These are phyloP conservation scores for Geodia barretti DNA, from an alignment of 37 sponge, comb jelly and placozoan genomes.

Conservation along the genomic window DNA sequence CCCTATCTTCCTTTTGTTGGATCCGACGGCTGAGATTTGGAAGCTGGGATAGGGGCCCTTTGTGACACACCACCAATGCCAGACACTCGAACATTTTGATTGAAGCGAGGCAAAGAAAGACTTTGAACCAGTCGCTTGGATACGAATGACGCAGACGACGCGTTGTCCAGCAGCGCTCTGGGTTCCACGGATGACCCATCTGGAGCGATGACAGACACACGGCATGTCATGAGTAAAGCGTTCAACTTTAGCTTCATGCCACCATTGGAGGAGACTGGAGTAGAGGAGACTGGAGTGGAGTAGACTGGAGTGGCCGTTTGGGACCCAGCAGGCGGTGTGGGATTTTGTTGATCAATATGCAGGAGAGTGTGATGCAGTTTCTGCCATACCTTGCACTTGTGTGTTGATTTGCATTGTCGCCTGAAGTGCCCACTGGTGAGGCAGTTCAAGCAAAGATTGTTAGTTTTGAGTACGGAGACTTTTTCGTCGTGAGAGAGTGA, in stretches of 20 bases:
- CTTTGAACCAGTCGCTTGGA: conserved; percentile 45
- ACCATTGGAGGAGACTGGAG: no score
- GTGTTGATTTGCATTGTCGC: conserved; percentile 31
- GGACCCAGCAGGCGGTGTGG: background rate
- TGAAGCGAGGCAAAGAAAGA: conserved; percentile 26
- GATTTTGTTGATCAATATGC: conserved; percentile 18
- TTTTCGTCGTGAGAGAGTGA: conserved; percentile 24
- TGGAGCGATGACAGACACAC: conserved; percentile 31
- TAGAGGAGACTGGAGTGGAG: no score
- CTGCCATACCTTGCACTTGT: conserved; percentile 48
- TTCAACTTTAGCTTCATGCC: conserved; percentile 24
- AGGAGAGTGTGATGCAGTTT: conserved; percentile 54
- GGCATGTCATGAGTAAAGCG: conserved; percentile 35
- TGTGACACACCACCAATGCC: conserved; percentile 47
- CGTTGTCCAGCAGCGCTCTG: conserved; percentile 47
- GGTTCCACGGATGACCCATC: conserved; percentile 57
- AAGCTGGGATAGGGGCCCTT: conserved; percentile 27
- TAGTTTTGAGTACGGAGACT: conserved; percentile 21
- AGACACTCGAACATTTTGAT: conserved; percentile 41
- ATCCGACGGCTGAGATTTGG: conserved; percentile 18
- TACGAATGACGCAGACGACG: conserved; percentile 43
- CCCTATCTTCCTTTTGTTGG: conserved; percentile 4
- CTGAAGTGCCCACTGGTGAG: conserved; percentile 27
- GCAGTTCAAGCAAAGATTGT: conserved; percentile 30
- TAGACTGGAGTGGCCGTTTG: background rate